A percentile compares a stretch with the other conserved stretches of the same genome.
phyloP scores from a whole-genome alignment of 2,888 invertebrate species.

The Platycheirus rosarum region DNA sequence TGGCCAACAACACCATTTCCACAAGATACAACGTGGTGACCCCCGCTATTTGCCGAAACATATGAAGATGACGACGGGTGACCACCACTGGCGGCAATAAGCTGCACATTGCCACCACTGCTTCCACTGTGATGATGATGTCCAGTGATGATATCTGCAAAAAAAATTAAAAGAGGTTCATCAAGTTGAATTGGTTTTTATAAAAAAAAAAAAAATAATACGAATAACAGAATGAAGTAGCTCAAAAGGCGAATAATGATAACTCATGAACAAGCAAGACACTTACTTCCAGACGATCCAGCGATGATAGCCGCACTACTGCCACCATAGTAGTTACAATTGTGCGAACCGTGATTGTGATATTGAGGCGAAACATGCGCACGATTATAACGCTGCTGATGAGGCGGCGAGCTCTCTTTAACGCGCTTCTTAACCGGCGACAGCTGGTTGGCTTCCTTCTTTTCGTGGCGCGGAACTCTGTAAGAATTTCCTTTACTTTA shows the following conservation, averaged over 20 bases:
- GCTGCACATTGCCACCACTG: slow-evolving; percentile 74
- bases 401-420: slow-evolving; percentile 96
- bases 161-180: too few relatives aligned
- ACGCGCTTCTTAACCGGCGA: slow-evolving; percentile 98
- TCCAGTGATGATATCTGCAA: slow-evolving; percentile 64
- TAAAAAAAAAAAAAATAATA: neutral
- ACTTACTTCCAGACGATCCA: slow-evolving; percentile 80
- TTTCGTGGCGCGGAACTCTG: slow-evolving; percentile 85
- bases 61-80: slow-evolving; percentile 75
- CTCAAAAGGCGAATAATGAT: too few relatives aligned
- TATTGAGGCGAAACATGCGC: slow-evolving; percentile 82
- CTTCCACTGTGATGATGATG: slow-evolving; percentile 74
- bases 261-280: neutral
- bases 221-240: neutral
- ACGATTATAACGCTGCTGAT: slow-evolving; percentile 83
- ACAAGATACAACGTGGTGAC: slow-evolving; percentile 66
- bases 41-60: slow-evolving; percentile 76
- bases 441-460: slow-evolving; percentile 93
- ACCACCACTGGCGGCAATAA: slow-evolving; percentile 73
- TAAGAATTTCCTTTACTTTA: slow-evolving; percentile 81
- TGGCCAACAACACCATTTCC: slow-evolving; percentile 76
- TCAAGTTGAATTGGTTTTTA: neutral
- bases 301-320: slow-evolving; percentile 76
- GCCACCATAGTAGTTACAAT: slow-evolving; percentile 79
- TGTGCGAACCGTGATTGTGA: slow-evolving; percentile 79